Evolutionary conservation across 2,113 vertebrate genomes (phyloP), one percentile per base, ranked within the genome.

Genomic region (Sebastes fasciatus): DNA sequence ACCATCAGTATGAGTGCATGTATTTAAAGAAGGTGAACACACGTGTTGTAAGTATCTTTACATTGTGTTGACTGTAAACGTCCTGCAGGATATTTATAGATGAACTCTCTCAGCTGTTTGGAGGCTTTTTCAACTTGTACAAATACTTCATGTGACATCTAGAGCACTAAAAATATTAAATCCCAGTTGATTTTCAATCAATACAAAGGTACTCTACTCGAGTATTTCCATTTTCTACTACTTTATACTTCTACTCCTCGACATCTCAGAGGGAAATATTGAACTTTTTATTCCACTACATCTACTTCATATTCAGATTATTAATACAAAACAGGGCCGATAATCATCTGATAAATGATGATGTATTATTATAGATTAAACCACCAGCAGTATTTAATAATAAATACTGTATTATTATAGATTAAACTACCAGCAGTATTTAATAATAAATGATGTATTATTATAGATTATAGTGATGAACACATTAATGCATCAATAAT

Each of bases 1-100:
- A 43, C 40, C 62, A 46, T 62, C 52, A 72, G 60, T 21, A 26
- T 16, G 40, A 40, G 57, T 68, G 42, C 17, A 23, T 55, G 23
- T 75, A 71, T 76, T 77, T 55, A 79, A 69, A 69, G 64, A 14
- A n/a, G 17, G 43, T 69, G 65, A 69, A 16, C 55, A 2, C 45
- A 61, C 5, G 0, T 14, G 65, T 17, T 62, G 19, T 8, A 3
- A 6, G 4, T 51, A 12, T 70, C 19, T 79, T 46, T 52, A 62
- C 66, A 17, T 66, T 76, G 55, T 62, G 46, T 62, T 12, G 45
- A 46, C 9, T 12, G 65, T 79, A 13, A 45, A 45, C 11, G 76
- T 62, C 76, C 21, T 4, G 11, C 48, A 46, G 62, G 7, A 34
- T 80, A 72, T 80, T 72, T 72, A 48, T 72, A 71, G 57, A 68